Evolutionary conservation across 2,113 vertebrate species (phyloP), one percentile per base, ranked within the genome.

Genomic region (Nycticebus coucang): DNA sequence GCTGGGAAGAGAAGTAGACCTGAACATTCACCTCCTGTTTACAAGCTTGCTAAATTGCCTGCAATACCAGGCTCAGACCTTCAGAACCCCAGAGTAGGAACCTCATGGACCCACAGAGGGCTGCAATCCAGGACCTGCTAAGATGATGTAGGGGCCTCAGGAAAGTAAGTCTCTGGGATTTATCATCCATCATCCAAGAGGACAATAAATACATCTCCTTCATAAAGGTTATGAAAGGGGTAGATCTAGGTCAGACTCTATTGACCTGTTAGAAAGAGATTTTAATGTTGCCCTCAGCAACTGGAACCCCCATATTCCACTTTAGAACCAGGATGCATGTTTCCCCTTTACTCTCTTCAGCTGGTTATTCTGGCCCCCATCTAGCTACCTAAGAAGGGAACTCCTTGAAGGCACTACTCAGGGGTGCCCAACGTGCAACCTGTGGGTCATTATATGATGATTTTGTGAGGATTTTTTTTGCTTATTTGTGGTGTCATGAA

Each of bases 151-250:
- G 87, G 80, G 13, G 60, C 33, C 75, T 90, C 14, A 33, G 22
- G 35, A 74, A 97, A 93, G 41, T 28, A 9, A 95, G 14, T 77
- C 24, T 92, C 45, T 77, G n/a, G 15, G 35, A 8, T 94, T 93
- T 19, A 66, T 18, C 89, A 72, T 68, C 28, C 33, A 72, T 62
- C 57, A 53, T 68, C 15, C 15, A 75, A 64, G 55, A 95, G 30
- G 33, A 17, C 64, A 79, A 85, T 72, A 45, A 95, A 69, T 37
- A 81, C 15, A 17, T 87, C 18, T 0, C n/a, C 45, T 4, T 62
- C 26, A 68, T 45, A 84, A n/a, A 60, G 55, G 30, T 66, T 82
- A 91, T 74, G 13, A 94, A 45, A 91, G 19, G 17, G 30, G 11
- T 74, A 28, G 35, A 10, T 77, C 53, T 89, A 89, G 30, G 30